Conservation (phyloP, 2,797 vertebrate genomes). For the Mallotus villosus region DNA sequence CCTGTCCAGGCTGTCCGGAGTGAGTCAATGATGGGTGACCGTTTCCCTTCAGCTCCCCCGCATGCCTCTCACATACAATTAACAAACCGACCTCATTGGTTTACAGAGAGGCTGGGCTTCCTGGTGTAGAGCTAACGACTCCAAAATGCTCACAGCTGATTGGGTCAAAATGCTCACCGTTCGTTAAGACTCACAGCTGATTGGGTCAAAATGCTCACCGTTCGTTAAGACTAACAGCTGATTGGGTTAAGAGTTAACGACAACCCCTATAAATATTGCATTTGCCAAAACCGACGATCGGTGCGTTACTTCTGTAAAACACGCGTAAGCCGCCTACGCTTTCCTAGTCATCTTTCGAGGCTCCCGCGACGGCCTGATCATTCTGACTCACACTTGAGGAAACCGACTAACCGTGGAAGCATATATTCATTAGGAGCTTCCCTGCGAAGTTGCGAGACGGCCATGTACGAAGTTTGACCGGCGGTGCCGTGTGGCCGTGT, state of each 20-base stretch:
- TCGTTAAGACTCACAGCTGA: too few species aligned
- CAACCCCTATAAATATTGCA: too few species aligned
- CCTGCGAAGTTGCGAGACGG: not conserved
- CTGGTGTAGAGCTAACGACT: not conserved
- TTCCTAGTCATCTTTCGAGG: too few species aligned
- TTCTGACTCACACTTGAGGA: too few species aligned
- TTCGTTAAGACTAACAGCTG: too few species aligned
- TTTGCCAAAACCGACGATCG: too few species aligned
- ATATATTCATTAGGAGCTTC: too few species aligned
- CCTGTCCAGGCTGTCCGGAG: not conserved
- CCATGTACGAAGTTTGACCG: not conserved
- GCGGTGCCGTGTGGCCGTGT: not conserved
- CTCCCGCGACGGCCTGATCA: too few species aligned
- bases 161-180: not conserved
- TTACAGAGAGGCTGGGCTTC: not conserved
- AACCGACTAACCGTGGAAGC: too few species aligned
- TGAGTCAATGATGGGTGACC: conserved; percentile 13
- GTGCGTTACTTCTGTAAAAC: too few species aligned
- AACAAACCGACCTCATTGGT: conserved; percentile 1
- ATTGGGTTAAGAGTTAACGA: too few species aligned
- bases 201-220: not conserved
- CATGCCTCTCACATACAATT: not conserved
- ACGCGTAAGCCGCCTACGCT: too few species aligned
- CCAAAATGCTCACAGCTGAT: not conserved
- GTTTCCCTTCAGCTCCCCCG: not conserved